Base-by-base conservation (phyloP, 2,113 vertebrate genomes). In the Labeo rohita region DNA sequence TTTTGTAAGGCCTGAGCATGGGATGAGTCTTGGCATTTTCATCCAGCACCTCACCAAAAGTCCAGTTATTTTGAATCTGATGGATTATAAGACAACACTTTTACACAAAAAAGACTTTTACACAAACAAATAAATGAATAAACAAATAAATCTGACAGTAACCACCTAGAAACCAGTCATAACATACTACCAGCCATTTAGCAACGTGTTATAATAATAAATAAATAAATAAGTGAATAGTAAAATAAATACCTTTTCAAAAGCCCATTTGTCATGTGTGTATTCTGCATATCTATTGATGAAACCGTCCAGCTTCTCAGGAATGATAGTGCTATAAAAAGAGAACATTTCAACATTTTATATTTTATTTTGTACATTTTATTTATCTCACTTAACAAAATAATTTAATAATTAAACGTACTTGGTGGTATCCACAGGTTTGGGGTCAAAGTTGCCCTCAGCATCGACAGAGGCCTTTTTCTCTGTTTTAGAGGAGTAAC, bases 41-140 rank as follows among this genome's bases (percentile, higher is more conserved):
- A 52, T 98, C 97, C 77, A 95, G 81, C 3, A 93, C 91, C 84
- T 98, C 97, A 1, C 97, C 97, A 1, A 96, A 98, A 1, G 95
- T 95, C 97, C 97, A 98, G 90, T 97, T 98, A 90, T 96, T 98
- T 90, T 98, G 97, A 87, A 98, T 97, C 97, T 98, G 91, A 49
- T 90, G 89, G 12, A 82, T 6, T 59, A 43, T 3, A 87, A 15
- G 36, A 50, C 45, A 28, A 28, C 28, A 28, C 28, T 28, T 28
- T 28, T 28, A 28, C 28, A 79, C 18, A 7, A 61, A 28, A 68
- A 49, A 85, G 23, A 39, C 28, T 66, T 28, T 54, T 11, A 36
- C 34, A 9, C 23, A 77, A 54, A 77, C 36, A 77, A 28, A 28
- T 78, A 76, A 52, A 52, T 34, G 50, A 49, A 76, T 3, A 76